Conservation (phyloP, 2,113 vertebrate species). For the Pseudopipra pipra region DNA sequence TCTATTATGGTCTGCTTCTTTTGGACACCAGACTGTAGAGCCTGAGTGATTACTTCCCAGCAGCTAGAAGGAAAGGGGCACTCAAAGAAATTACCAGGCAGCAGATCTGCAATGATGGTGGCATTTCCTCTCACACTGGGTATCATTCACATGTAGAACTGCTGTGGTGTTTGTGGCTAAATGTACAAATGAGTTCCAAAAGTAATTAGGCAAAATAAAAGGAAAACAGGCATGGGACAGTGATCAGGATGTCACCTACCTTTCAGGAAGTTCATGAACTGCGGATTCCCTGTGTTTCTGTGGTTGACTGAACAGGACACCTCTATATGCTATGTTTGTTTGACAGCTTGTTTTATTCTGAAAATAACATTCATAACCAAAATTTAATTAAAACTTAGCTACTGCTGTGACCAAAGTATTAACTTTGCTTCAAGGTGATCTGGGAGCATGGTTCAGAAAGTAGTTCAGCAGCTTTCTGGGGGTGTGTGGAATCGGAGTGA, state of each 20-base stretch:
- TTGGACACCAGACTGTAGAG: background rate
- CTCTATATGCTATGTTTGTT: background rate
- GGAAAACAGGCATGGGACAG: background rate
- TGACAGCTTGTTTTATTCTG: background rate
- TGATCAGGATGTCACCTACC: background rate
- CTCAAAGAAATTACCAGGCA: background rate
- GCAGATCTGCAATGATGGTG: background rate
- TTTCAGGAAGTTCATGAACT: background rate
- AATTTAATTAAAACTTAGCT: background rate
- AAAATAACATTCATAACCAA: background rate
- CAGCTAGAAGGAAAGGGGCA: background rate
- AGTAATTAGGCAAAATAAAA: background rate
- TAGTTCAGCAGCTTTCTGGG: background rate
- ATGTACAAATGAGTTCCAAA: background rate
- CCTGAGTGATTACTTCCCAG: background rate
- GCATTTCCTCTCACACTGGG: fast-evolving
- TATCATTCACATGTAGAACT: background rate
- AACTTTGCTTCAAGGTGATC: background rate
- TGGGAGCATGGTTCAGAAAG: background rate
- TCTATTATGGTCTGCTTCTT: background rate
- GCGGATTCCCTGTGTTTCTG: background rate
- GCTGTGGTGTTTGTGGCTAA: background rate
- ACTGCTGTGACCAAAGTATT: background rate
- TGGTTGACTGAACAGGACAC: background rate
- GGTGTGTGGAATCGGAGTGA: background rate